Base-by-base conservation (phyloP, 2,797 vertebrate genomes). In the Sebastes minor region DNA sequence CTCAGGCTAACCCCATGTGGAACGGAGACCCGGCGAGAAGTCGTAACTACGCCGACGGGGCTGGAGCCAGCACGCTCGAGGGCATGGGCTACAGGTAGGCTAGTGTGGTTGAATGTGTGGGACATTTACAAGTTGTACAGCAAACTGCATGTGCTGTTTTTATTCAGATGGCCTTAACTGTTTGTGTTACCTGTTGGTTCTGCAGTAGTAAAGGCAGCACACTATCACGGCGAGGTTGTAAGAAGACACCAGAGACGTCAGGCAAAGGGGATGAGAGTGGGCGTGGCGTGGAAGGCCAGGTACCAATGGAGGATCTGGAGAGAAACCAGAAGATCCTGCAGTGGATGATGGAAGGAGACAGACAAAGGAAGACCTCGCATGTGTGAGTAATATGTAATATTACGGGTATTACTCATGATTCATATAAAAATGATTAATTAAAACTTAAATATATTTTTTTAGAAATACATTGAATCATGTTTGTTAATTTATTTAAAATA, bases 311-410 rank as follows among this genome's bases (percentile, higher is more conserved):
- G 83, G 98, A 98, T 0, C 86, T 95, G 67, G 98, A 98, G 89
- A 97, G 97, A 88, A 97, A 97, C 93, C 98, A 98, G 95, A 98
- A 98, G 94, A 99, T 99, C 89, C 91, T 98, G 91, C 98, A 99
- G 91, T 99, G 98, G 98, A 98, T 99, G 96, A 98, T 98, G 86
- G 98, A 99, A 62, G 98, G 98, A 80, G 98, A 99, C 86, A 92
- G 97, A 82, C 97, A 98, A 91, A 96, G 97, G 90, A 98, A 97
- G 94, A 95, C 94, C 10, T 94, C 95, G 60, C 97, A 99, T 16
- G 95, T 97, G 98, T 98, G 79, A 88, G 49, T 52, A 49, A 1
- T 20, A 49, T 49, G 87, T 65, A 0, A 7, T 25, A 5, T 6
- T 4, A 20, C 0, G 2, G 8, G 1, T 42, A 20, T 25, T 25